Base-by-base conservation (phyloP, 2,797 vertebrate genomes). In the Anniella stebbinsi region DNA sequence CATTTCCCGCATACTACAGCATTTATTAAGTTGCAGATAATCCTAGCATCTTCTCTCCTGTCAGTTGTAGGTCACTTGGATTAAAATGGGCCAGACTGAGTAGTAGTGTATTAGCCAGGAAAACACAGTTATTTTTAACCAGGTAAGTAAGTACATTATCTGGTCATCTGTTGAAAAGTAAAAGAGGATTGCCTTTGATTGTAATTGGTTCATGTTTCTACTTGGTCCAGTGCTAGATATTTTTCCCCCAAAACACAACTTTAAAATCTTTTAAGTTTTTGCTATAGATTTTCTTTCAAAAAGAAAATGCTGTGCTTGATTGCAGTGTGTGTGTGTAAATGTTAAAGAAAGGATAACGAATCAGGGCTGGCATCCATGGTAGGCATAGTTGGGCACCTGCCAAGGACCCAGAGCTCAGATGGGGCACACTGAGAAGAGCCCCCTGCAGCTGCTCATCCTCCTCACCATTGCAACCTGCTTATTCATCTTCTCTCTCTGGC, bases 121-220 rank as follows among this genome's bases (percentile, higher is more conserved):
- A 94, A 97, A 97, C 93, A 93, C 82, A 94, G 96, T 85, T 97
- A 96, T 96, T 97, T 97, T 97, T 97, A 97, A 95, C 94, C 92
- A 94, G 93, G 94, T 94, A 86, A 86, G 80, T 86, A 60, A 86
- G 80, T 86, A 60, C 96, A 96, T 96, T 95, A 96, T 92, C 94
- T 94, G 93, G 95, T 97, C 95, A 95, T 97, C 95, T 96, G 96
- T 94, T 97, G 94, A 89, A 94, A 95, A 96, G 96, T 95, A 72
- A 96, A 97, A 97, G 95, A 97, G 95, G 96, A 96, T 96, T 96
- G 93, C 87, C 94, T 94, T 94, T 92, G 95, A 91, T 92, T 95
- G 95, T 96, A 95, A 95, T 82, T 90, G 91, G 83, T 93, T 87
- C 94, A 92, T 92, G 76, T 95, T 97, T 96, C 94, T 90, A 85